These are phyloP conservation scores for Drosophila lacertosa DNA, from an alignment of 1,140 invertebrate species.

Conservation along the genomic window DNA sequence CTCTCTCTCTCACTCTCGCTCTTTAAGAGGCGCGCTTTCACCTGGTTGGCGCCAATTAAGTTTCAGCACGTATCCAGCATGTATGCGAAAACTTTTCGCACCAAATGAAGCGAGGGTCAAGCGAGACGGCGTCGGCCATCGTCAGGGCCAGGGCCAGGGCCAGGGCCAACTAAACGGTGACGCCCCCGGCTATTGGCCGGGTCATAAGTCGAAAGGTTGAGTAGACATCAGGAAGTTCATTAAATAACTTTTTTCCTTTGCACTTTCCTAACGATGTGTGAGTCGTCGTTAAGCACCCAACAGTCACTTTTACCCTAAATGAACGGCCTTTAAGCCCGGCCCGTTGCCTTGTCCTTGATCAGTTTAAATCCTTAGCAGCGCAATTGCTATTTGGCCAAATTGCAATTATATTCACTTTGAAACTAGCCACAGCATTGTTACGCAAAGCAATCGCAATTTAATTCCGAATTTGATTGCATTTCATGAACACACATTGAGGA, in stretches of 20 bases:
- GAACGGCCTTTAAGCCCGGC: constrained; percentile 26
- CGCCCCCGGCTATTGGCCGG: constrained; percentile 13
- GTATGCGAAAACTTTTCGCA: constrained; percentile 57
- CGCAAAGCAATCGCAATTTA: constrained; percentile 55
- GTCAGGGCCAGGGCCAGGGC: constrained; percentile 38
- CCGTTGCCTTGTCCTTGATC: background rate
- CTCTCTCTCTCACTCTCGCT: too few relatives aligned
- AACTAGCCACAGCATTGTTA: constrained; percentile 37
- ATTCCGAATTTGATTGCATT: constrained; percentile 72
- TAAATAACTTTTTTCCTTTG: constrained; percentile 49
- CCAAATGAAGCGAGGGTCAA: constrained; percentile 67
- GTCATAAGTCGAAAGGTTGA: constrained; percentile 54
- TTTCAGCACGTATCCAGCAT: constrained; percentile 68
- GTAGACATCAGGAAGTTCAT: constrained; percentile 73
- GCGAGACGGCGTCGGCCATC: constrained; percentile 21
- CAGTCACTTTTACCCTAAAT: constrained; percentile 17
- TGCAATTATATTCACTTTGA: constrained; percentile 43
- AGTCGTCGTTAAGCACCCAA: constrained; percentile 41
- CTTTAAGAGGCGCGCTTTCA: constrained; percentile 40
- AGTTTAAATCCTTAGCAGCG: constrained; percentile 2
- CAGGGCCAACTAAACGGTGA: constrained; percentile 39
- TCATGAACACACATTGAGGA: background rate
- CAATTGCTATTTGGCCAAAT: background rate
- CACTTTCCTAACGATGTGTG: constrained; percentile 53
- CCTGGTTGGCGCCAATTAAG: constrained; percentile 62